Percentiles rank a stretch among this genome's conserved stretches.
phyloP scores from a whole-genome alignment of 2,113 vertebrate genomes.

The Rhynchomys soricoides region DNA sequence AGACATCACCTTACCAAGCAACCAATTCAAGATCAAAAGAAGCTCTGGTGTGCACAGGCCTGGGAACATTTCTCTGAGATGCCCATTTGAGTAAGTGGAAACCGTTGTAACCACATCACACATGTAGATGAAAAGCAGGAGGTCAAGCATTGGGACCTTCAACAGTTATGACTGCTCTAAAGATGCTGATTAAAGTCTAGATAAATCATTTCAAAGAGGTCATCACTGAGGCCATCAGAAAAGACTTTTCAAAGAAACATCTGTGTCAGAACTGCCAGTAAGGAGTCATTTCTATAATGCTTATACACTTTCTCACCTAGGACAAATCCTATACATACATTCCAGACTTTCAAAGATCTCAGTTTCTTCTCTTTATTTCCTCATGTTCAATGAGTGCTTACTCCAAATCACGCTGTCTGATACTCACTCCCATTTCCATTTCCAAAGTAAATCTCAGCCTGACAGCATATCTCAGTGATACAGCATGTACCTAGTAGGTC shows the following conservation, averaged over 20 bases:
- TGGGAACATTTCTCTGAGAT: not conserved
- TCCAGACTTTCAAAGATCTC: not conserved
- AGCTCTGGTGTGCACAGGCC: not conserved
- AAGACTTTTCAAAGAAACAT: slow-evolving; percentile 53
- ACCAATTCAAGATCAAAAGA: not conserved
- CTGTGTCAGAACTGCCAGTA: not conserved
- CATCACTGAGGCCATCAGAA: slow-evolving; percentile 33
- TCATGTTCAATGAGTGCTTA: not conserved
- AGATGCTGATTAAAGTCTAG: slow-evolving; percentile 9
- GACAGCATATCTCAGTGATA: not conserved
- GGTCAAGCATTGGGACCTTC: slow-evolving; percentile 25
- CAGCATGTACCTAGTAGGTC: not conserved
- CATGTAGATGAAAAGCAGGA: slow-evolving; percentile 11
- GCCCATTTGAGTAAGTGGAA: slow-evolving; percentile 14
- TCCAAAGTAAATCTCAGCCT: not conserved
- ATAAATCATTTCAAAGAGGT: not conserved
- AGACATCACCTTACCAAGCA: not conserved
- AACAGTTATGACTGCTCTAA: not conserved
- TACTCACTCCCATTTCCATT: not conserved
- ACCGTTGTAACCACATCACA: not conserved
- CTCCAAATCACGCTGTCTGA: not conserved
- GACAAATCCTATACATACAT: not conserved
- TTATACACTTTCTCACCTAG: not conserved
- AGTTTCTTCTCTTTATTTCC: not conserved
- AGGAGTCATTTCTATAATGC: not conserved